Base-by-base conservation (phyloP, 2,113 vertebrate genomes). In the Ranitomeya variabilis region DNA sequence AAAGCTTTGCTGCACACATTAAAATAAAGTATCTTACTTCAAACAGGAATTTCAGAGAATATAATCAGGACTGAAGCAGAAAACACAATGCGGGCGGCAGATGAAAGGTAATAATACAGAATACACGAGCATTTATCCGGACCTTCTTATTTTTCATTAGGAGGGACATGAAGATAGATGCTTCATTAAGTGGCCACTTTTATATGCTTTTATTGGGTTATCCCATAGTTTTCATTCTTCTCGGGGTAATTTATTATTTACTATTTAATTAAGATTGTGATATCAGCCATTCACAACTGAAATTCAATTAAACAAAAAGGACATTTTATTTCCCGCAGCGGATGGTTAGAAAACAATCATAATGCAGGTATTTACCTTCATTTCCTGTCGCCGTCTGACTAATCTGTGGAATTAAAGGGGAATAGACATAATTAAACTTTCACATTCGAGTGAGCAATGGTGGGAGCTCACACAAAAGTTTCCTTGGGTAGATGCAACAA, bases 21-120 rank as follows among this genome's bases (percentile, higher is more conserved):
- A 93, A 94, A 95, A 95, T 94, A 94, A 94, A 94, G 91, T 92
- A 93, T 94, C 92, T 93, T 92, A 90, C 90, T 93, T 93, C 92
- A 94, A 93, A 92, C 90, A 94, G 93, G 89, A 89, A 86, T 92
- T 92, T 90, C 89, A 90, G 91, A 91, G 89, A 92, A 91, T 88
- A 90, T 87, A 92, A 92, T 92, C 92, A 92, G 91, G 91, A 90
- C 90, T 78, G 92, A 60, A 92, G 87, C 62, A 81, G 90, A 91
- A 91, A 91, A 92, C 91, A 92, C 91, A 93, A 92, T 91, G 90
- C 87, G 83, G 60, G 91, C 83, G 91, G 91, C 91, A 91, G 90
- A 93, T 92, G 91, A 93, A 93, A 92, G 91, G 87, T 88, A 90
- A 86, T 90, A 91, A 85, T 90, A 87, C 86, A 80, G 91, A 92